Percentiles rank a stretch among this genome's conserved stretches.
Evolutionary conservation across 2,113 vertebrate species (phyloP).

Genomic region (Orthochromis indermauri): DNA sequence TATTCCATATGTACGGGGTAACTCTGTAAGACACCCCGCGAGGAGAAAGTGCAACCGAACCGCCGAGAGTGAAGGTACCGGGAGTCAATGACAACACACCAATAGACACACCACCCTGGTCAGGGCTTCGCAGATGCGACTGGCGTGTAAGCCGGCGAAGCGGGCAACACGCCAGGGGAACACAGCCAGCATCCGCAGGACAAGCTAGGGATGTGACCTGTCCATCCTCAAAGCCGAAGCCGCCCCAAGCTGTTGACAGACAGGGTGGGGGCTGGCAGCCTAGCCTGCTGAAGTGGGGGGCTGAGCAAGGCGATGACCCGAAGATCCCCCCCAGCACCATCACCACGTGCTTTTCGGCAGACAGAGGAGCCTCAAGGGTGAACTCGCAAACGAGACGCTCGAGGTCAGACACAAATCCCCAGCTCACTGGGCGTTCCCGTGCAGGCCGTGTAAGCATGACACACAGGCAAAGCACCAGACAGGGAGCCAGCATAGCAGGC

Average conservation of each 20-base stretch:
- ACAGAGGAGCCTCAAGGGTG: too few relatives aligned
- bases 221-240: background rate
- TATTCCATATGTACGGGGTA: background rate
- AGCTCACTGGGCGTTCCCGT: too few relatives aligned
- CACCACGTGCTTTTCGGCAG: too few relatives aligned
- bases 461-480: background rate
- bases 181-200: background rate
- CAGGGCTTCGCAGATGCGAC: background rate
- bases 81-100: background rate
- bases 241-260: background rate
- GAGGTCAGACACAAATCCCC: too few relatives aligned
- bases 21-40: background rate
- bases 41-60: background rate
- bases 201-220: background rate
- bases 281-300: background rate
- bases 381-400: background rate
- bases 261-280: background rate
- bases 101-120: background rate
- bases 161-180: background rate
- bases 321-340: background rate
- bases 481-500: background rate
- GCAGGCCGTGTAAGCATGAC: too few relatives aligned
- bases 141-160: background rate
- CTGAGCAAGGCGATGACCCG: too few relatives aligned
- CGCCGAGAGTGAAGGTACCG: background rate